Percentiles rank a stretch among this genome's conserved stretches.
These are phyloP conservation scores for Microcebus griseorufus DNA, from an alignment of 2,113 vertebrate species.

Conservation along the genomic window DNA sequence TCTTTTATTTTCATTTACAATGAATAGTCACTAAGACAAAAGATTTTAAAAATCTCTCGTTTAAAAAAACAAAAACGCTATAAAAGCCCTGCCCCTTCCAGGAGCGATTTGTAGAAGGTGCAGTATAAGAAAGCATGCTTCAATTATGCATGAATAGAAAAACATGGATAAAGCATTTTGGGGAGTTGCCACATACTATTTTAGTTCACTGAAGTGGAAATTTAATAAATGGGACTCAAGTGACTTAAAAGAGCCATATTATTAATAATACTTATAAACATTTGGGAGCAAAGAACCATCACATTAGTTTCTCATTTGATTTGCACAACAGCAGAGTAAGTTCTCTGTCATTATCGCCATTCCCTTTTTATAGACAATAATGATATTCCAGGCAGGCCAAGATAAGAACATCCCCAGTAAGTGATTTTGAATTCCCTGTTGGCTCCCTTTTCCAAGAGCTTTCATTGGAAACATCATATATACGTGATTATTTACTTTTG, in stretches of 20 bases:
- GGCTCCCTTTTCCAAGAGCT: neutral
- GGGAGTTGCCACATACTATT: neutral
- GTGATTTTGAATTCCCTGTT: neutral
- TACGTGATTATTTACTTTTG: neutral
- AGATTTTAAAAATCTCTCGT: neutral
- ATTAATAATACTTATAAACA: neutral
- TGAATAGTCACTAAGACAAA: conserved; percentile 37
- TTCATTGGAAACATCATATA: neutral
- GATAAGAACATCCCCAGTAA: neutral
- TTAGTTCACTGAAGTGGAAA: neutral
- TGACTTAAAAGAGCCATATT: conserved; percentile 1
- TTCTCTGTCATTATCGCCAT: neutral
- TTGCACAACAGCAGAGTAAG: neutral
- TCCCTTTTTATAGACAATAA: neutral
- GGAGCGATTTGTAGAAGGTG: neutral
- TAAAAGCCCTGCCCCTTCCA: neutral
- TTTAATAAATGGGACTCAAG: neutral
- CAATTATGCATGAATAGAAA: neutral
- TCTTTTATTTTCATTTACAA: conserved; percentile 48
- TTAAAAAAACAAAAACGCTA: neutral
- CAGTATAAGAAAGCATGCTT: neutral
- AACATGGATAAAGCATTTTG: neutral
- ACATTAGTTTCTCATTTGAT: neutral
- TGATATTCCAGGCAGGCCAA: neutral
- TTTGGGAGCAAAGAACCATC: neutral